Percentiles rank a stretch among this genome's conserved stretches.
Evolutionary conservation across 2,888 invertebrate genomes (phyloP).

Genomic region (Gasteruption jaculator): DNA sequence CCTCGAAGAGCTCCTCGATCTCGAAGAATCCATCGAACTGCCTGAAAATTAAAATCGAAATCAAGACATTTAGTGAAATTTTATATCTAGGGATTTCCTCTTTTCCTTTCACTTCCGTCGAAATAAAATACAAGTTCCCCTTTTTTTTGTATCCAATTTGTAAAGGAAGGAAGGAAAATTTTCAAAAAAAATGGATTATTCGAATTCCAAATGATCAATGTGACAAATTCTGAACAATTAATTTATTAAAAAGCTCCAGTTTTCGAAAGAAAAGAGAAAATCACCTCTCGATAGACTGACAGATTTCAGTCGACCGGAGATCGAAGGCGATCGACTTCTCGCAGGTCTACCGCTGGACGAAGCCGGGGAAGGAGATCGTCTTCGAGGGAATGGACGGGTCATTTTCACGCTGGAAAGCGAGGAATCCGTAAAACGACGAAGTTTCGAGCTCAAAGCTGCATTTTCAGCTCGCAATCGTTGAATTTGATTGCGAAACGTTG

Average conservation of each 20-base stretch:
- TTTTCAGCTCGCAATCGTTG: conserved; percentile 51
- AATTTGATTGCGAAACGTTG: conserved; percentile 49
- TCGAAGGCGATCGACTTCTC: conserved; percentile 35
- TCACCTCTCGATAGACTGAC: conserved; percentile 32
- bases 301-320: conserved; percentile 27
- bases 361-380: conserved; percentile 22
- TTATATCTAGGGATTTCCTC: too few species aligned
- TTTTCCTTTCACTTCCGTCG: too few species aligned
- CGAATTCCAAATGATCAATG: background rate
- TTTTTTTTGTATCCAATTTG: too few species aligned
- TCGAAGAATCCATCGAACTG: conserved; percentile 30
- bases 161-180: too few species aligned
- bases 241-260: conserved; percentile 14
- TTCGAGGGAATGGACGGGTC: conserved; percentile 26
- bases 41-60: conserved; percentile 21
- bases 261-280: too few species aligned
- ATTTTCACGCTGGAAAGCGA: conserved; percentile 23
- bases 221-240: background rate
- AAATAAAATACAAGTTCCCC: too few species aligned
- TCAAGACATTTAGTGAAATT: too few species aligned
- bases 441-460: conserved; percentile 37
- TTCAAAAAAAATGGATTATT: conserved; percentile 4
- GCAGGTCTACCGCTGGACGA: conserved; percentile 21
- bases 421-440: conserved; percentile 31
- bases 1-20: conserved; percentile 27